phyloP scores from a whole-genome alignment of 2,113 vertebrate species.

The Dromaius novaehollandiae region DNA sequence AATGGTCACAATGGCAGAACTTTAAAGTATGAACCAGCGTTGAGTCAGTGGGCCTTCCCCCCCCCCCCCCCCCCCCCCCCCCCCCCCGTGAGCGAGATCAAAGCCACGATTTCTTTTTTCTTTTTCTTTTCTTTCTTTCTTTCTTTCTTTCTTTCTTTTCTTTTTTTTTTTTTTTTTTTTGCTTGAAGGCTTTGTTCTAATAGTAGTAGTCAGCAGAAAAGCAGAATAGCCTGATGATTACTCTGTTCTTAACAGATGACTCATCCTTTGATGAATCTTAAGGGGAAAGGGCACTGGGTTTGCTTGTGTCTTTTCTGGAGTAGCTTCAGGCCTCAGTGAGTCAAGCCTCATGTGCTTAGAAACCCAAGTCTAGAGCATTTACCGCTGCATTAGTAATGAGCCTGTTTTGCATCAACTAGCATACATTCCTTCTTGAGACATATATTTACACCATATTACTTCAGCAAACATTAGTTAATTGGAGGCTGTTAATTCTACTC shows the following conservation, averaged over 20 bases:
- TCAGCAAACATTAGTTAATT: slow-evolving; percentile 23
- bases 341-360: slow-evolving; percentile 4
- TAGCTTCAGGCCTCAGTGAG: slow-evolving; percentile 45
- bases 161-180: neutral
- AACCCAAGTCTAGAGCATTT: neutral
- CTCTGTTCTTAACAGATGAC: slow-evolving; percentile 61
- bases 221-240: slow-evolving; percentile 49
- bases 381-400: neutral
- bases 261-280: slow-evolving; percentile 49
- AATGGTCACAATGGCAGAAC: neutral
- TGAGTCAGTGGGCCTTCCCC: neutral
- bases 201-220: slow-evolving; percentile 61
- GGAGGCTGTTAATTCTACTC: neutral
- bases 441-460: slow-evolving; percentile 24
- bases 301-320: slow-evolving; percentile 50
- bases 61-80: too few relatives aligned
- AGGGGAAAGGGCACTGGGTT: slow-evolving; percentile 48
- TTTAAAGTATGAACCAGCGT: slow-evolving; percentile 16
- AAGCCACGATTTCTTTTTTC: neutral
- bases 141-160: neutral
- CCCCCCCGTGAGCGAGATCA: slow-evolving; percentile 30
- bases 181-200: slow-evolving; percentile 21
- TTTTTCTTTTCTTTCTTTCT: neutral
- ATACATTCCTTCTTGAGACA: slow-evolving; percentile 28
- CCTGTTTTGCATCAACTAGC: slow-evolving; percentile 1